A percentile compares a stretch with the other conserved stretches of the same genome.
phyloP scores from a whole-genome alignment of 2,888 invertebrate species.

The Eilema caniola region DNA sequence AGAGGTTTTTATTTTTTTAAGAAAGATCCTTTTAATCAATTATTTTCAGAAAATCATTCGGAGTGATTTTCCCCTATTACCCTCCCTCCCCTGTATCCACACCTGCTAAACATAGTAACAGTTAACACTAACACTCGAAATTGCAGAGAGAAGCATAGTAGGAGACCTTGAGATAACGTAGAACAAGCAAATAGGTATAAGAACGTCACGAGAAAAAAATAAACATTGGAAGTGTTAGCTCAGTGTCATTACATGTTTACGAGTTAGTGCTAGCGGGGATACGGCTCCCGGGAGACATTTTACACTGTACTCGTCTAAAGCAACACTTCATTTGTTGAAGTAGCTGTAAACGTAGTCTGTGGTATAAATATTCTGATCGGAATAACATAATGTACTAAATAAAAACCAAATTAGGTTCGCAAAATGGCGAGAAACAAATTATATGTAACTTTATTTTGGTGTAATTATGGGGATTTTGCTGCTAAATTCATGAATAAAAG shows the following conservation, averaged over 20 bases:
- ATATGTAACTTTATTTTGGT: too few species aligned
- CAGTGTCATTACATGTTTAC: conserved; percentile 27
- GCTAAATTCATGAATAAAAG: too few species aligned
- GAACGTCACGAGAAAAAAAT: conserved; percentile 37
- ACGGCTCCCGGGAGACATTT: conserved; percentile 2
- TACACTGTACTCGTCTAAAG: background rate
- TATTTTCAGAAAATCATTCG: too few species aligned
- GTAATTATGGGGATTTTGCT: too few species aligned
- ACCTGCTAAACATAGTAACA: background rate
- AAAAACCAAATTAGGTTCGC: too few species aligned
- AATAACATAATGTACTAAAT: too few species aligned
- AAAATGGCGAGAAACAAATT: too few species aligned
- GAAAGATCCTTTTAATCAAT: too few species aligned
- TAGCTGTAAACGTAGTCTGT: too few species aligned
- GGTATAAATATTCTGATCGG: too few species aligned
- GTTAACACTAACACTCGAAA: conserved; percentile 11
- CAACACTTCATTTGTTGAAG: too few species aligned
- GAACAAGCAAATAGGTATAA: conserved; percentile 58
- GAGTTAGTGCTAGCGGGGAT: conserved; percentile 7
- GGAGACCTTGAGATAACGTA: conserved; percentile 59
- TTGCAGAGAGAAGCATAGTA: conserved; percentile 16
- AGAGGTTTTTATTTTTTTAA: too few species aligned
- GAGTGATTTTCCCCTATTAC: background rate
- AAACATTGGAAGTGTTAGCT: conserved; percentile 27
- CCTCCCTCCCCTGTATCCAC: background rate